phyloP scores from a whole-genome alignment of 2,888 invertebrate genomes.

The Caradrina clavipalpis region DNA sequence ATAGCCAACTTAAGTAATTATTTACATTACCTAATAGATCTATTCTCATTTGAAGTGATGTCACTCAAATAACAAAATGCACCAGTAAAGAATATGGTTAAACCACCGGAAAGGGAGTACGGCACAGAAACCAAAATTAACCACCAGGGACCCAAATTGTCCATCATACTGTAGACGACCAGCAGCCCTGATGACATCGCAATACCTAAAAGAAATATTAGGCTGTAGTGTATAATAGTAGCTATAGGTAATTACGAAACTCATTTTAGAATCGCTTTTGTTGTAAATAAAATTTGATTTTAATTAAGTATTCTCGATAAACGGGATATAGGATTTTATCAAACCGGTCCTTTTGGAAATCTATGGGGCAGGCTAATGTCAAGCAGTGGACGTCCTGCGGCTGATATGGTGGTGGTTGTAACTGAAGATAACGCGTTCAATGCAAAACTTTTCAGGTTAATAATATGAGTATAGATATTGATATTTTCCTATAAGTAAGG shows the following conservation, averaged over 20 bases:
- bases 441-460: too few relatives aligned
- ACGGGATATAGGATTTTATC: too few relatives aligned
- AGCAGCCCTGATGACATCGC: constrained; percentile 74
- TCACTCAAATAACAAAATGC: constrained; percentile 93
- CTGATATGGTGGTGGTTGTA: too few relatives aligned
- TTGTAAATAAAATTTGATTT: constrained; percentile 5
- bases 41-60: constrained; percentile 90
- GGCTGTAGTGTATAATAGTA: constrained; percentile 4
- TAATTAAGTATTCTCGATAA: constrained; percentile 22
- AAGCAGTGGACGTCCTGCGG: too few relatives aligned
- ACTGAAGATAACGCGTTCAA: too few relatives aligned
- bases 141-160: constrained; percentile 86
- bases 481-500: too few relatives aligned
- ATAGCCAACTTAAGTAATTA: constrained; percentile 4
- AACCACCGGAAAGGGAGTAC: constrained; percentile 91
- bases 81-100: constrained; percentile 91
- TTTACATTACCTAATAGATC: constrained; percentile 91
- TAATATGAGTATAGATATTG: too few relatives aligned
- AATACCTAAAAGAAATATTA: constrained; percentile 77
- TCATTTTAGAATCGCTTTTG: constrained; percentile 10
- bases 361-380: too few relatives aligned
- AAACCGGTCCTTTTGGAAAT: too few relatives aligned
- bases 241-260: constrained; percentile 12
- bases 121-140: constrained; percentile 91
- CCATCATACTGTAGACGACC: constrained; percentile 81